Base-by-base conservation (phyloP, 2,888 invertebrate genomes). In the Xanthorhoe spadicearia region DNA sequence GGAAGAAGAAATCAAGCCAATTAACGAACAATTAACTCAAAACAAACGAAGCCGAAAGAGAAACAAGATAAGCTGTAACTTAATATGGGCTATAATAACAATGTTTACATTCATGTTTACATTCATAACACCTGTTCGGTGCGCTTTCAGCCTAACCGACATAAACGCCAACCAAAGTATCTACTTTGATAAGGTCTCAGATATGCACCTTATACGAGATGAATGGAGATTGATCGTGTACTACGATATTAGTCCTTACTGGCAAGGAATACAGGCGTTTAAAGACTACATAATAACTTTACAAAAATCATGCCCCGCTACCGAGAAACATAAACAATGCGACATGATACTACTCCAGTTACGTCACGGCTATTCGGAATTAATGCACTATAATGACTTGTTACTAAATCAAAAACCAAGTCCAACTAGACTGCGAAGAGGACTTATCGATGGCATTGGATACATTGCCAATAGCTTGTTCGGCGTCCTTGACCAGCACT, bases 401-500 rank as follows among this genome's bases (percentile, higher is more conserved):
- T 15, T 28, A 13, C 23, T 52, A 3, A 15, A 52, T 23, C 52
- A n/a, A 2, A 23, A 32, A 28, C 10, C 10, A 38, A 38, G 7
- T 1, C 28, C 10, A 38, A 38, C 38, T 38, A 38, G 52, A 13
- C 10, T 1, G 13, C 23, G 28, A 28, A 9, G 52, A 13, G 52
- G 52, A 13, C 52, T 52, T 10, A 52, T 52, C 28, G 18, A 52
- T n/a, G 52, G 28, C 23, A n/a, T 52, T 28, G 52, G 52, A 6
- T 52, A 32, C 10, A 38, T 38, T 38, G 38, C 38, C 38, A 38
- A 38, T 10, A 38, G 38, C 38, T 38, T 38, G 6, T 52, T 52
- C 23, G 52, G 52, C 13, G 28, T 52, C 7, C 52, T 52, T 1
- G 52, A n/a, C 55, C 50, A 6, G 7, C 8, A 10, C 48, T 74